A percentile compares a stretch with the other conserved stretches of the same genome.
phyloP scores from a whole-genome alignment of 1,140 invertebrate species.

The Megathymus violae region DNA sequence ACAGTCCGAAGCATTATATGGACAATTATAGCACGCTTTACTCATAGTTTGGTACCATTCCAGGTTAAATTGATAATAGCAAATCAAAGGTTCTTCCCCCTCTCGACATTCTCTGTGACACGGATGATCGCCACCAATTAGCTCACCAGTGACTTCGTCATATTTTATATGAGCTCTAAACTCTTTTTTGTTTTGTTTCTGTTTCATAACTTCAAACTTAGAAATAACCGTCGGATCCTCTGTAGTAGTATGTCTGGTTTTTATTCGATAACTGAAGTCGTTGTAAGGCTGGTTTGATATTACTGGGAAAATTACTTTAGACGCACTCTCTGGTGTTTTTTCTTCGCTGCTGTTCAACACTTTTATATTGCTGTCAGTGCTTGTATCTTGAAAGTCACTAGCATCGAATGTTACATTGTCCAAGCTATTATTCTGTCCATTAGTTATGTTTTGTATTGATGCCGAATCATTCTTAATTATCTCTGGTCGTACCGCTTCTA shows the following conservation, averaged over 20 bases:
- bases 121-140: constrained; percentile 72
- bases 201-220: constrained; percentile 36
- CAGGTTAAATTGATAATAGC: constrained; percentile 88
- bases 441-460: constrained; percentile 36
- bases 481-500: constrained; percentile 36
- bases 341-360: constrained; percentile 45
- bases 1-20: constrained; percentile 90
- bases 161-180: constrained; percentile 63
- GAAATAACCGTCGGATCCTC: constrained; percentile 33
- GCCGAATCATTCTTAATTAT: constrained; percentile 23
- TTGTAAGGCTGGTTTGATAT: constrained; percentile 47
- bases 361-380: constrained; percentile 46
- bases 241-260: constrained; percentile 36
- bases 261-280: constrained; percentile 46
- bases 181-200: constrained; percentile 32
- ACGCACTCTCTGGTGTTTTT: constrained; percentile 62
- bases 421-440: constrained; percentile 26
- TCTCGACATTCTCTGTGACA: constrained; percentile 81
- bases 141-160: constrained; percentile 71
- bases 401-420: constrained; percentile 30
- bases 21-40: constrained; percentile 94
- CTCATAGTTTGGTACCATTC: constrained; percentile 93
- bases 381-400: constrained; percentile 29
- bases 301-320: constrained; percentile 60
- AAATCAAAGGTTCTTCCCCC: constrained; percentile 85